Conservation (phyloP, 2,888 invertebrate genomes). For the Drosophila birchii region DNA sequence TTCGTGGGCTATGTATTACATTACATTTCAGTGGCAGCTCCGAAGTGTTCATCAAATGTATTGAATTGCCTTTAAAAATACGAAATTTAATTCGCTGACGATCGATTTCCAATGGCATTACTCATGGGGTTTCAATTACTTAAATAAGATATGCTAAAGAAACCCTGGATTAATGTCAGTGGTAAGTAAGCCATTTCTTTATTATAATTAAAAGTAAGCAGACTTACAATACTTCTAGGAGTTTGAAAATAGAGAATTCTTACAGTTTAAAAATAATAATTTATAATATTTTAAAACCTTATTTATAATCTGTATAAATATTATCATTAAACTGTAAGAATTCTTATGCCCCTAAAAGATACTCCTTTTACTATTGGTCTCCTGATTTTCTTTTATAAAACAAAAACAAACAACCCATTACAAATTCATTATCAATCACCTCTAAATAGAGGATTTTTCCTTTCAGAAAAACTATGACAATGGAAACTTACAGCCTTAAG, state of each 20-base stretch:
- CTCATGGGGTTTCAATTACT: slow-evolving; percentile 41
- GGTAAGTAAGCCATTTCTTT: not conserved
- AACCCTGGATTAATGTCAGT: not conserved
- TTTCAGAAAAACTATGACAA: not conserved
- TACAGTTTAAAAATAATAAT: not conserved
- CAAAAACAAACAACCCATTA: not conserved
- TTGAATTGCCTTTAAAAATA: slow-evolving; percentile 44
- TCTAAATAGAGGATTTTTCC: not conserved
- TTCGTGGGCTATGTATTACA: slow-evolving; percentile 27
- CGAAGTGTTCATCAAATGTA: slow-evolving; percentile 17
- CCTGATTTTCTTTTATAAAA: no score
- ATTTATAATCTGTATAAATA: not conserved
- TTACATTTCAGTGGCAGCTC: slow-evolving; percentile 20
- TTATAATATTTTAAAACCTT: not conserved
- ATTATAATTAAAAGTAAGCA: not conserved
- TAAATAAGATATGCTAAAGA: not conserved
- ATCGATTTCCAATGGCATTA: slow-evolving; percentile 66
- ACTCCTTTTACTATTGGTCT: no score
- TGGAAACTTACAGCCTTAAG: slow-evolving; percentile 8
- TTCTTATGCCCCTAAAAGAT: no score
- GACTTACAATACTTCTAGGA: not conserved
- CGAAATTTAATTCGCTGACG: slow-evolving; percentile 31
- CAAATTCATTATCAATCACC: not conserved
- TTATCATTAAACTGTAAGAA: no score
- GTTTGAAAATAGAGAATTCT: not conserved